These are phyloP conservation scores for Microctonus aethiopoides DNA, from an alignment of 2,888 invertebrate species.

Conservation along the genomic window DNA sequence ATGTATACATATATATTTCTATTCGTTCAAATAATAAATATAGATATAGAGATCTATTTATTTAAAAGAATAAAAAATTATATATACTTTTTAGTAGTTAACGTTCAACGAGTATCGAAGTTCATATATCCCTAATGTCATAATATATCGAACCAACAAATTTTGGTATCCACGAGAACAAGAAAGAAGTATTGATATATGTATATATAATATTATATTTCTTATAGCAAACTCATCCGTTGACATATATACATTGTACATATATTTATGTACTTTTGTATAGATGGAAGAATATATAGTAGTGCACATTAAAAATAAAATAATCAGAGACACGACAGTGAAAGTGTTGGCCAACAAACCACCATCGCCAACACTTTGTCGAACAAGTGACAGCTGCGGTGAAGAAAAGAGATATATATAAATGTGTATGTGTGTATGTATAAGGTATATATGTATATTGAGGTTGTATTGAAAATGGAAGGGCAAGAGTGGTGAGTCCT, in stretches of 20 bases:
- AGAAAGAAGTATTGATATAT: no score
- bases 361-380: neutral
- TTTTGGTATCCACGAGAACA: neutral
- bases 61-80: no score
- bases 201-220: no score
- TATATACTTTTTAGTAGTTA: no score
- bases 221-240: no score
- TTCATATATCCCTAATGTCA: neutral
- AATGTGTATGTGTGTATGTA: neutral
- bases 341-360: neutral
- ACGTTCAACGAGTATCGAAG: no score
- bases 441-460: no score
- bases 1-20: neutral
- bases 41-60: no score
- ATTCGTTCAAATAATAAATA: neutral
- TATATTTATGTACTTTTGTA: neutral
- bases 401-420: neutral
- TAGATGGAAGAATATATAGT: neutral
- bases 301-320: neutral
- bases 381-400: neutral
- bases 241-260: neutral
- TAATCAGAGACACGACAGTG: neutral
- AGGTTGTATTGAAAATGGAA: neutral
- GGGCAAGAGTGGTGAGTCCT: constrained; percentile 27
- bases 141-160: neutral